Base-by-base conservation (phyloP, 2,797 vertebrate species). In the Microchirus variegatus region DNA sequence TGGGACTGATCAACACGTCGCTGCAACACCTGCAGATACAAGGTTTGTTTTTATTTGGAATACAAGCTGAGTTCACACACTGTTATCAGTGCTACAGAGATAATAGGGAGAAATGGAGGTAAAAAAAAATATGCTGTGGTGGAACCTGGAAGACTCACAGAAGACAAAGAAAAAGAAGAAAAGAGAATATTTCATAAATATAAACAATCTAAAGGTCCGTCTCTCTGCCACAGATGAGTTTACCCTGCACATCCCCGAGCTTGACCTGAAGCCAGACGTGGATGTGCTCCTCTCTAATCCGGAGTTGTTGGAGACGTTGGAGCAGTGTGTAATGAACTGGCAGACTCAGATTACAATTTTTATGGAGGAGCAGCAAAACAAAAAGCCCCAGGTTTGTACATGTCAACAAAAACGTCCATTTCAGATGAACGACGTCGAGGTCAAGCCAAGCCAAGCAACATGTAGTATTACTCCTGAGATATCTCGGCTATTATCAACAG, bases 301-400 rank as follows among this genome's bases (percentile, higher is more conserved):
- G 5, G 89, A 86, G 31, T 76, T 90, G 1, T 60, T 96, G 14
- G 93, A 94, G 15, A 67, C 82, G 40, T 71, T 99, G 83, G 95
- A 96, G 75, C 91, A 90, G 13, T 95, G 90, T 72, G 91, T 94
- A 66, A 81, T 94, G 74, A 94, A 92, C 77, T 99, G 97, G 98
- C 87, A 95, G 68, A 89, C 87, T 41, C 93, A 95, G 73, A 95
- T 99, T 77, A 93, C 93, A 0, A 37, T 85, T 19, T 87, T 92
- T 11, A 50, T 96, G 2, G 93, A 95, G 70, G 90, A 91, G 61
- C 92, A 95, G 70, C 84, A 90, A 78, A 83, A 80, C 53, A 98
- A 95, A 81, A 91, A 89, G 8, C 95, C 95, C 14, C 92, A 96
- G 96, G 96, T 98, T 83, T 44, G 77, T 38, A 12, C 54, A 16